Percentiles rank a stretch among this genome's conserved stretches.
Evolutionary conservation across 2,797 vertebrate species (phyloP).

Genomic region (Heterohyrax brucei): DNA sequence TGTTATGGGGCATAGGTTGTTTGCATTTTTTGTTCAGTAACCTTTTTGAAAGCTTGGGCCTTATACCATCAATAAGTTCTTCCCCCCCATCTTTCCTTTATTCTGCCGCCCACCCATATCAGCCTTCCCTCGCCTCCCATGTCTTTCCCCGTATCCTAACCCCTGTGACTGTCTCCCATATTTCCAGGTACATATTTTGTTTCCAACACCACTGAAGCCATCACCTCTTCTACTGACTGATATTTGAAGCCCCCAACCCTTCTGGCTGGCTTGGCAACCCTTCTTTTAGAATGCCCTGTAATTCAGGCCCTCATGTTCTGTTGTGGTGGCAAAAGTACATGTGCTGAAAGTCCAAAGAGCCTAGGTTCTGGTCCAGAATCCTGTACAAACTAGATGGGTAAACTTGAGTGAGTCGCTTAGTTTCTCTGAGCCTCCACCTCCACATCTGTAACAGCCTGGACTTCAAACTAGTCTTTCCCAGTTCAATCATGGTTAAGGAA

Average conservation of each 20-base stretch:
- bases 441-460: neutral
- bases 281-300: conserved; percentile 10
- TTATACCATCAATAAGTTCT: neutral
- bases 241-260: neutral
- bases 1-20: neutral
- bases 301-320: neutral
- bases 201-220: neutral
- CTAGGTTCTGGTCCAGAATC: neutral
- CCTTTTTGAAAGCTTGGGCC: neutral
- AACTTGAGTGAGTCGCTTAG: neutral
- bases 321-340: neutral
- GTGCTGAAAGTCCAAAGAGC: neutral
- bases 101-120: neutral
- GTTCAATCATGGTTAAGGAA: too few species aligned
- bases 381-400: neutral
- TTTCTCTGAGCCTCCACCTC: conserved; percentile 1
- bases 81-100: too few species aligned
- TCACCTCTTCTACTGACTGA: neutral
- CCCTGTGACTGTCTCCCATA: neutral
- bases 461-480: too few species aligned
- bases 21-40: neutral
- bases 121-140: neutral
- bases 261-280: neutral
- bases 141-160: neutral
- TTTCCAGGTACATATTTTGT: neutral